Base-by-base conservation (phyloP, 2,113 vertebrate species). In the Clarias macrocephalus region DNA sequence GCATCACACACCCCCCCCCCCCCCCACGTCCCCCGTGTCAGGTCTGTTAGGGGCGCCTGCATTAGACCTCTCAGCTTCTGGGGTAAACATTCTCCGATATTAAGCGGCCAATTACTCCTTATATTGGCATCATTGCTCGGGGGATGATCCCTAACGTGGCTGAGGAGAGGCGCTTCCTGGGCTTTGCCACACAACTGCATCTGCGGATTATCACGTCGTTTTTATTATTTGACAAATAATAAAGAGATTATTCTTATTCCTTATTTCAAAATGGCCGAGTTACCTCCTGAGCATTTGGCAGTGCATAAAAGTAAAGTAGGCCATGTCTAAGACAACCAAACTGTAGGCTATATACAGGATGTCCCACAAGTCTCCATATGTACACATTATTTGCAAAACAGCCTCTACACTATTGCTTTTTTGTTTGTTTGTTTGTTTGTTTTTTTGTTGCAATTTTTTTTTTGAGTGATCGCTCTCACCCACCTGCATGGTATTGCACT, bases 1-100 rank as follows among this genome's bases (percentile, higher is more conserved):
- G 18, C 37, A 59, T 68, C 52, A 60, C n/a, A 7, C 2, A 1
- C 33, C 33, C 2, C 33, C 33, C 2, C 33, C 33, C 2, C 33
- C 33, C 33, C 8, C 54, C 18, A 9, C 30, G 72, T 19, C 33
- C 68, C 9, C n/a, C 62, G 37, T 3, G 37, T 3, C 30, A 30
- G 57, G 84, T 86, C 68, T 85, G 48, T 63, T 48, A 85, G 84
- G 89, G 65, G 54, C 56, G 87, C 68, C 54, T 83, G 87, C 88
- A 84, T 87, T 86, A 88, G 91, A 90, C 89, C 18, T 37, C 25
- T 90, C 91, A 65, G 83, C 85, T 83, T 37, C 72, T 82, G n/a
- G 62, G 88, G 90, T 84, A 91, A 79, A 88, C 91, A 87, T 88
- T 89, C 88, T 70, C 87, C 68, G 82, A 59, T 82, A 88, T 86